Evolutionary conservation across 2,888 invertebrate species (phyloP).

Genomic region (Gari tellinella): DNA sequence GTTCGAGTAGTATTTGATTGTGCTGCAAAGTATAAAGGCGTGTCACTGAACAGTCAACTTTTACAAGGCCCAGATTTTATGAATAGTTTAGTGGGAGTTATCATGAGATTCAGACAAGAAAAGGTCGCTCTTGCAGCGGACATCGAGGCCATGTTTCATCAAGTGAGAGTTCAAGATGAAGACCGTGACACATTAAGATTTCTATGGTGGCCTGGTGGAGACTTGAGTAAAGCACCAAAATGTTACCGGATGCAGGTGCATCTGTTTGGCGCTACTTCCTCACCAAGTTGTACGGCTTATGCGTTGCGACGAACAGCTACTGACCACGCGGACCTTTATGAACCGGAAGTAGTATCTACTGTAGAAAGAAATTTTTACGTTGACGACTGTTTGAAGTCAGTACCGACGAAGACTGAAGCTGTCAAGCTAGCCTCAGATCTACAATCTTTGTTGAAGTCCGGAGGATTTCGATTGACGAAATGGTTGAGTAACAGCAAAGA

Average conservation of each 20-base stretch:
- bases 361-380: conserved; percentile 38
- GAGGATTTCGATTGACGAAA: conserved; percentile 39
- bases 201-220: conserved; percentile 52
- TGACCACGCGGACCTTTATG: conserved; percentile 23
- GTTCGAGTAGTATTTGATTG: conserved; percentile 52
- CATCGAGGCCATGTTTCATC: conserved; percentile 59
- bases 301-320: conserved; percentile 39
- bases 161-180: conserved; percentile 32
- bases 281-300: conserved; percentile 48
- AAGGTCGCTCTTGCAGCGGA: conserved; percentile 38
- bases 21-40: conserved; percentile 44
- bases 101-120: conserved; percentile 48
- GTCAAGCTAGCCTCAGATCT: conserved; percentile 16
- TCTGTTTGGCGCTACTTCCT: conserved; percentile 52
- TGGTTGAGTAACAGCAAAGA: conserved; percentile 37
- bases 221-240: conserved; percentile 15
- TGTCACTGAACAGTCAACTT: conserved; percentile 48
- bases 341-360: conserved; percentile 22
- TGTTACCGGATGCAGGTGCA: conserved; percentile 50
- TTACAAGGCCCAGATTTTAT: conserved; percentile 55
- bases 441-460: conserved; percentile 22
- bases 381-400: conserved; percentile 35
- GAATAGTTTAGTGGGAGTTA: conserved; percentile 48
- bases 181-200: conserved; percentile 44
- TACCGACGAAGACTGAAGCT: conserved; percentile 20